A percentile compares a stretch with the other conserved stretches of the same genome.
These are phyloP conservation scores for Lutraria rhynchaena DNA, from an alignment of 1,140 invertebrate genomes.

Conservation along the genomic window DNA sequence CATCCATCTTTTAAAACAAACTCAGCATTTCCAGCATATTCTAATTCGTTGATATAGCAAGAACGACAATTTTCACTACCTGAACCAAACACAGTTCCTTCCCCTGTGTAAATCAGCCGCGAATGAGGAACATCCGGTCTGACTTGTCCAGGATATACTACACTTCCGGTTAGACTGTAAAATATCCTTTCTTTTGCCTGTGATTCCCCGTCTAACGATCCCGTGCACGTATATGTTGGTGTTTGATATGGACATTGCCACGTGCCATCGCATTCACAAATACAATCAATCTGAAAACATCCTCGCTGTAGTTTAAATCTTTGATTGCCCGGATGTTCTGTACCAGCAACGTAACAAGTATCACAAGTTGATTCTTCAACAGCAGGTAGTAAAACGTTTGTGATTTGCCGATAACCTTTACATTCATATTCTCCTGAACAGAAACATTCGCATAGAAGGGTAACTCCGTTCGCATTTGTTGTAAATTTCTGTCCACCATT, in stretches of 20 bases:
- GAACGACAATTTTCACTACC: background rate
- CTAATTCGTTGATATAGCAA: constrained; percentile 38
- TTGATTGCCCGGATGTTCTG: constrained; percentile 39
- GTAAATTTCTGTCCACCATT: constrained; percentile 31
- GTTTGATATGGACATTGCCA: constrained; percentile 55
- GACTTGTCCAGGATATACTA: constrained; percentile 17
- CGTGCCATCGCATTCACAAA: constrained; percentile 50
- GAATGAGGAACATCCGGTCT: background rate
- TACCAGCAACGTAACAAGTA: constrained; percentile 31
- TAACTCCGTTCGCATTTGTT: constrained; percentile 29
- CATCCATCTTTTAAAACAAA: constrained; percentile 54
- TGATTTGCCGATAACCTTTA: constrained; percentile 40
- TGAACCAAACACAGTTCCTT: constrained; percentile 33
- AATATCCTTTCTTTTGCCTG: background rate
- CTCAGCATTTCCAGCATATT: constrained; percentile 36
- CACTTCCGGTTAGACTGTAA: constrained; percentile 52
- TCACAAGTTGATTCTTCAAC: constrained; percentile 19
- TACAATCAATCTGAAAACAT: constrained; percentile 54
- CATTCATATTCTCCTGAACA: constrained; percentile 48
- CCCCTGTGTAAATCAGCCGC: constrained; percentile 17
- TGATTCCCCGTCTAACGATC: background rate
- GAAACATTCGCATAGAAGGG: constrained; percentile 48
- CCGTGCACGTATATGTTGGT: constrained; percentile 24
- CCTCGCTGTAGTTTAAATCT: constrained; percentile 47
- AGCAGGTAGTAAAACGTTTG: constrained; percentile 34